Conservation (phyloP, 2,113 vertebrate species). For the Protomyctophum bolini region DNA sequence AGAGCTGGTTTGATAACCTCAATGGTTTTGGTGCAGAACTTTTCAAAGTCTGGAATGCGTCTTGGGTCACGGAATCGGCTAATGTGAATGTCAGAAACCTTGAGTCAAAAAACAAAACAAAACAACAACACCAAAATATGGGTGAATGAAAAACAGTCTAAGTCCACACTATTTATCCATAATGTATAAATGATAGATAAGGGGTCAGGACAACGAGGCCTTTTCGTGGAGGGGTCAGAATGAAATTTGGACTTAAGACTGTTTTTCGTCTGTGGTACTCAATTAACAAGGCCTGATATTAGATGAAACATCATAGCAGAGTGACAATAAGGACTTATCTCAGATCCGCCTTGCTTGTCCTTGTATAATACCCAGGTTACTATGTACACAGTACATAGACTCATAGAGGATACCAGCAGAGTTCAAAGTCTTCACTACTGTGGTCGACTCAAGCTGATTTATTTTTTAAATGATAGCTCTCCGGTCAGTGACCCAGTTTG, state of each 20-base stretch:
- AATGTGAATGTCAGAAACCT: conserved; percentile 95
- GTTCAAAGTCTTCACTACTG: conserved; percentile 32
- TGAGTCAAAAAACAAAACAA: conserved; percentile 14
- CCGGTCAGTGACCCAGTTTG: conserved; percentile 51
- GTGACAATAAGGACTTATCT: background rate
- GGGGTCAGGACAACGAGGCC: no score
- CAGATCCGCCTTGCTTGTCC: background rate
- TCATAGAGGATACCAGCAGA: background rate
- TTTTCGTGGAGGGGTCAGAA: no score
- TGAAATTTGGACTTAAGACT: no score
- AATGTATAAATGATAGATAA: no score
- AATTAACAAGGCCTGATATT: background rate
- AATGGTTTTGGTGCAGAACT: conserved; percentile 91
- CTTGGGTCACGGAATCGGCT: conserved; percentile 88
- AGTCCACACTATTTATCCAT: no score
- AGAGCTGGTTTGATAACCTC: conserved; percentile 88
- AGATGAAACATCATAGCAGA: background rate
- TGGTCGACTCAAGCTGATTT: conserved; percentile 4
- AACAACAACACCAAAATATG: background rate
- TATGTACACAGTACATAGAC: background rate
- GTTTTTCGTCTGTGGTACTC: no score
- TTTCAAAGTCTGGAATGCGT: conserved; percentile 89
- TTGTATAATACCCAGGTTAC: background rate
- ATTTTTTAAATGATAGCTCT: conserved; percentile 29
- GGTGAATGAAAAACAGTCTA: no score